Percentiles rank a stretch among this genome's conserved stretches.
Evolutionary conservation across 1,140 invertebrate species (phyloP).

Genomic region (Drosophila bifasciata): DNA sequence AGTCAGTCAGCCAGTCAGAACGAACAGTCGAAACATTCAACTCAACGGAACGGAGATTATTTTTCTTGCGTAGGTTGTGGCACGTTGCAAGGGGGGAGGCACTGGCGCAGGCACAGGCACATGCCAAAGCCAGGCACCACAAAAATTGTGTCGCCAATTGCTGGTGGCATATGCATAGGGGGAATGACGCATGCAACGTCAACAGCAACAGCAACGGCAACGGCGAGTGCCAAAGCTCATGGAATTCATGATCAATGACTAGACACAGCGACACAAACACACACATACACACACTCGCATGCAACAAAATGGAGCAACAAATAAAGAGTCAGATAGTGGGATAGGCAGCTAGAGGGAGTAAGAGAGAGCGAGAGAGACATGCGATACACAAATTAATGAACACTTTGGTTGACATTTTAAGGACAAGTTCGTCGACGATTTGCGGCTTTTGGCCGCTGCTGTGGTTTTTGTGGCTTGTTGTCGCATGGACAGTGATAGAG

Average conservation of each 20-base stretch:
- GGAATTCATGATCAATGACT: conserved; percentile 82
- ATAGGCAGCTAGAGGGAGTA: conserved; percentile 27
- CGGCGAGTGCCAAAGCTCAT: conserved; percentile 71
- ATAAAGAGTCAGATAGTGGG: conserved; percentile 31
- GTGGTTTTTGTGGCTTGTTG: conserved; percentile 20
- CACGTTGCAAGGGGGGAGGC: background rate
- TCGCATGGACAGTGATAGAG: background rate
- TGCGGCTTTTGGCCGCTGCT: conserved; percentile 31
- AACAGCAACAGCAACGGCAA: conserved; percentile 1
- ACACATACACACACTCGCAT: conserved; percentile 21
- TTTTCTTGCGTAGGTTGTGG: conserved; percentile 64
- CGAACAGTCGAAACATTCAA: background rate
- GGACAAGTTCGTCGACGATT: conserved; percentile 72
- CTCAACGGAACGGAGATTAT: conserved; percentile 16
- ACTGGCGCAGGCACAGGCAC: conserved; percentile 38
- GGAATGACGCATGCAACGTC: conserved; percentile 68
- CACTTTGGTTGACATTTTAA: conserved; percentile 81
- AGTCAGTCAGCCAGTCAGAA: background rate
- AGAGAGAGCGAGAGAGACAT: conserved; percentile 30
- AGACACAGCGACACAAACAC: conserved; percentile 51
- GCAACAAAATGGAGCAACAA: conserved; percentile 52
- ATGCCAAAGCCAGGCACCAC: conserved; percentile 70
- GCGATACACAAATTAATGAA: conserved; percentile 75
- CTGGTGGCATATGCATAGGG: conserved; percentile 16
- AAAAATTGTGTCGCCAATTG: conserved; percentile 77